Evolutionary conservation across 2,113 vertebrate species (phyloP), one percentile per base, ranked within the genome.

Genomic region (Fukomys damarensis): DNA sequence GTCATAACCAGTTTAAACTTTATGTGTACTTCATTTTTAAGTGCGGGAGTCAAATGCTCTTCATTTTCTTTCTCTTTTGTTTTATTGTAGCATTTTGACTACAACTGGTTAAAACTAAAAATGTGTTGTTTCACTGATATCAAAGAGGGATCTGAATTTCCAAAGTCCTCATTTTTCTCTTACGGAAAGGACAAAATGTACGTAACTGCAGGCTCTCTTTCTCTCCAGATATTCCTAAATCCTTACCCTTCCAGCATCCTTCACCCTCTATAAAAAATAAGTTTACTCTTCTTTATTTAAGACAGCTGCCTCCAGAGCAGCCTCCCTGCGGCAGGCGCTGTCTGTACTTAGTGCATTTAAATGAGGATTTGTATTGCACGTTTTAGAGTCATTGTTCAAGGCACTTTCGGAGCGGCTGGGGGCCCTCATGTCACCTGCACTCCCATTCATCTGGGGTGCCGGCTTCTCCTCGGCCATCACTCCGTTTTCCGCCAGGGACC

Each of bases 251-350:
- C 99, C 98, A 99, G 99, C 99, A 99, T 98, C 99, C 99, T 99
- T 99, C 99, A 99, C 99, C 99, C 99, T 99, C 99, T 99, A 99
- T 99, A 99, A 99, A 99, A 99, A 99, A 99, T 99, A 99, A 98
- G 98, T 99, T 99, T 99, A 99, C 98, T 99, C 99, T 99, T 99
- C 99, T 99, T 99, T 99, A 99, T 99, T 98, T 98, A 99, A 99
- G 99, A 99, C 99, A 98, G 99, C 98, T 85, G 99, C 98, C 98
- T 99, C 99, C 93, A 99, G 98, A 99, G 98, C 95, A 98, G 99
- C 99, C 95, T 99, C 99, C 99, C 99, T 99, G 98, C 98, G 98
- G 99, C 98, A 98, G 98, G 98, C 98, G 95, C 99, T 98, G 98
- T 99, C 99, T 99, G 98, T 98, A 97, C 99, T 99, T 99, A 99